phyloP scores from a whole-genome alignment of 1,140 invertebrate genomes.

The Spodoptera litura region DNA sequence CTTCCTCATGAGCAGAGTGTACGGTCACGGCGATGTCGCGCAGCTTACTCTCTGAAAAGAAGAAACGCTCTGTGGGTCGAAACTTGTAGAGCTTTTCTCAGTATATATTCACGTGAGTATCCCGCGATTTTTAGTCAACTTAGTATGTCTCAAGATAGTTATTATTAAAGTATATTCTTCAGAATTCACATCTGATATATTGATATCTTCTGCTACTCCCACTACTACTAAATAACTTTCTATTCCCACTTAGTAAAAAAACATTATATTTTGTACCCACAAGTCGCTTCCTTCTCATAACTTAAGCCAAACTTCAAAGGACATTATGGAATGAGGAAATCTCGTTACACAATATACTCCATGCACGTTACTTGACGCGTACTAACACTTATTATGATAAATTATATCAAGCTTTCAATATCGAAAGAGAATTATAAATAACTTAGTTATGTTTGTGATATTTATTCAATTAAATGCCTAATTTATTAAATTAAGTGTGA shows the following conservation, averaged over 20 bases:
- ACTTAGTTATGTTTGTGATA: not conserved
- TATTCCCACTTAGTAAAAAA: not conserved
- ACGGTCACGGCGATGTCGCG: too few relatives aligned
- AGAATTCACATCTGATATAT: too few relatives aligned
- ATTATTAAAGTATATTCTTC: too few relatives aligned
- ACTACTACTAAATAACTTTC: too few relatives aligned
- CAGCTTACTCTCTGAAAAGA: too few relatives aligned
- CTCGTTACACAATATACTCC: constrained; percentile 54
- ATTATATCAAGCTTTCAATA: constrained; percentile 19
- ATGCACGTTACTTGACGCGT: constrained; percentile 18
- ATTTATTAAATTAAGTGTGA: not conserved
- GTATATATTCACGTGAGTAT: too few relatives aligned
- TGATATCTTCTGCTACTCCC: too few relatives aligned
- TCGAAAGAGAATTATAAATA: not conserved
- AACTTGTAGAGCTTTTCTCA: too few relatives aligned
- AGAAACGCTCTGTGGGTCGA: too few relatives aligned
- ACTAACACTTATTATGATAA: constrained; percentile 32
- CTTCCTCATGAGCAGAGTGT: too few relatives aligned
- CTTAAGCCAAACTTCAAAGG: constrained; percentile 31
- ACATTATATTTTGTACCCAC: not conserved
- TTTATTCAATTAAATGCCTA: not conserved
- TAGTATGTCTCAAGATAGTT: too few relatives aligned
- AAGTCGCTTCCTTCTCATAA: not conserved
- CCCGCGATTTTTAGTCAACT: too few relatives aligned
- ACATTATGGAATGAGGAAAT: constrained; percentile 47